Base-by-base conservation (phyloP, 2,113 vertebrate genomes). In the Tylochromis polylepis region DNA sequence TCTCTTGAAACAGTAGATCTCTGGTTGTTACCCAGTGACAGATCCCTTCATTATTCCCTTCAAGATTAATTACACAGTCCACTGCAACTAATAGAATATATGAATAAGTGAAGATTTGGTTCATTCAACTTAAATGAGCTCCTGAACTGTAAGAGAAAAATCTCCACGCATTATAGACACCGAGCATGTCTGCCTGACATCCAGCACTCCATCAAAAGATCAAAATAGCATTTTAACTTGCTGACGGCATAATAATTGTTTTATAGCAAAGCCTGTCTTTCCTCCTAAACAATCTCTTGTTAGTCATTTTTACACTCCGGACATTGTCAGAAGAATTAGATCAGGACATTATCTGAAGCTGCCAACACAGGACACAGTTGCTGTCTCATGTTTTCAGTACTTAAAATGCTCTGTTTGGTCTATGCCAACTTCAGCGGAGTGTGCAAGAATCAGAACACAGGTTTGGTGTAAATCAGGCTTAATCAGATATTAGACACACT, bases 21-120 rank as follows among this genome's bases (percentile, higher is more conserved):
- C 72, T 34, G 79, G 41, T 65, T 87, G 57, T 83, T 85, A 87
- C 59, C 86, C 36, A 75, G 72, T 85, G 77, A 89, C 55, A 83
- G 72, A 34, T 85, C 84, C 59, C 62, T 78, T 88, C 85, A 82
- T 41, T 84, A 85, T 77, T 4, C 72, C 72, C 38, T 18, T 55
- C 55, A 87, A 36, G 90, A 75, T 85, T 91, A 93, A 94, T 92
- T 70, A 93, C 24, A 86, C 92, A 86, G 88, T 92, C 43, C 36
- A 77, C 75, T 80, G 90, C 56, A 84, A 75, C 89, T 92, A 94
- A 94, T 84, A 31, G 10, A 31, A 16, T 65, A 16, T 53, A 65
- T 78, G 14, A 80, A 83, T 85, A 81, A 65, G 56, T 79, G 51
- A 81, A 51, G 55, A 77, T 62, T 77, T 77, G 72, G 72, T 77